These are phyloP conservation scores for Clupea harengus DNA, from an alignment of 2,113 vertebrate genomes.

Conservation along the genomic window DNA sequence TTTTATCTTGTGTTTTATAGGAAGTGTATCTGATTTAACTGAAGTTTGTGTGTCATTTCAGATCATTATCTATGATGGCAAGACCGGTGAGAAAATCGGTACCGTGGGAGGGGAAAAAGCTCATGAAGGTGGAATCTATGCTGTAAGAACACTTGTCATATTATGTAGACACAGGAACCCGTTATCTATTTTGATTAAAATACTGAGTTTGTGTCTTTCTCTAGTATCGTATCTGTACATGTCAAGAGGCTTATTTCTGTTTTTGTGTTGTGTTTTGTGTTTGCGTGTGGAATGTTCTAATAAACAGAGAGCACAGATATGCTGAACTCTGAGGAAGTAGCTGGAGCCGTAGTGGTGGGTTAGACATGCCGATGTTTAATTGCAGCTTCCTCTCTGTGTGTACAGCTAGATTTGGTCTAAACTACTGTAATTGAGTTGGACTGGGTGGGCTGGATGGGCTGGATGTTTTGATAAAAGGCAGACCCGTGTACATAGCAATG, in stretches of 20 bases:
- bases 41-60: conserved; percentile 40
- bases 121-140: conserved; percentile 93
- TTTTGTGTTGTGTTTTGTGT: not conserved
- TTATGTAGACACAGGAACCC: no score
- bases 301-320: not conserved
- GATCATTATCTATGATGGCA: conserved; percentile 89
- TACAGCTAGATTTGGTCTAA: not conserved
- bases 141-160: conserved; percentile 68
- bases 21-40: not conserved
- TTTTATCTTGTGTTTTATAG: not conserved
- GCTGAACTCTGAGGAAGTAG: not conserved
- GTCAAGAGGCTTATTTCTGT: no score
- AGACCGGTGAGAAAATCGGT: conserved; percentile 75
- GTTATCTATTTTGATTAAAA: not conserved
- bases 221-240: not conserved
- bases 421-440: not conserved
- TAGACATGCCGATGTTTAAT: not conserved
- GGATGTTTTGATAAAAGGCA: not conserved
- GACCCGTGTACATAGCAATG: not conserved
- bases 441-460: not conserved
- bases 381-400: not conserved
- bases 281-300: not conserved
- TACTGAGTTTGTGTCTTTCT: not conserved
- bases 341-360: not conserved
- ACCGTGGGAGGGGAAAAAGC: conserved; percentile 83